Percentiles rank a stretch among this genome's conserved stretches.
Evolutionary conservation across 2,888 invertebrate species (phyloP).

Genomic region (Nomada goodeniana): DNA sequence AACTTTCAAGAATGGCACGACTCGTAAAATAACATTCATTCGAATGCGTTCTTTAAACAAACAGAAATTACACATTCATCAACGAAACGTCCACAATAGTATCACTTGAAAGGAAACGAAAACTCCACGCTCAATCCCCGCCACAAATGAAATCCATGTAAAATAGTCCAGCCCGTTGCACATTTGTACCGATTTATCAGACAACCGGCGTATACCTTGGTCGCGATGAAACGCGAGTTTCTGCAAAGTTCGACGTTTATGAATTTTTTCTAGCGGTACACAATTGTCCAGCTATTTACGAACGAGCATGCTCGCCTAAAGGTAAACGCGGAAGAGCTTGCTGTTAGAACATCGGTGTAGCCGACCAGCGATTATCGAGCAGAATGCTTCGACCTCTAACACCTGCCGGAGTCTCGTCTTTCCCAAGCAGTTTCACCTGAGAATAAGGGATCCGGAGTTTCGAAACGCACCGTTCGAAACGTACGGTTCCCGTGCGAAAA

Average conservation of each 20-base stretch:
- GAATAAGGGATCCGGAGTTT: constrained; percentile 27
- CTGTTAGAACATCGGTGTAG: constrained; percentile 39
- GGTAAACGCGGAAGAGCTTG: constrained; percentile 45
- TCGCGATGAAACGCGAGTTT: constrained; percentile 41
- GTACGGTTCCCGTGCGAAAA: constrained; percentile 20
- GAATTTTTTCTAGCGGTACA: constrained; percentile 52
- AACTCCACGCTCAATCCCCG: background rate
- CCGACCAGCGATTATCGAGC: constrained; percentile 53
- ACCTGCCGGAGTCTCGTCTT: constrained; percentile 37
- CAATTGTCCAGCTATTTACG: constrained; percentile 32
- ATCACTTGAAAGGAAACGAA: background rate
- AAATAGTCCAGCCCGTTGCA: too few relatives aligned
- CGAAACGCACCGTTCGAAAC: background rate
- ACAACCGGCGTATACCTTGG: background rate
- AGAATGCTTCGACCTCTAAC: constrained; percentile 58
- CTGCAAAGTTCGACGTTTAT: constrained; percentile 38
- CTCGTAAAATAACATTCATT: background rate
- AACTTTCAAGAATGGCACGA: constrained; percentile 19
- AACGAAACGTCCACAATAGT: too few relatives aligned
- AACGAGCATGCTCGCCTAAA: constrained; percentile 32
- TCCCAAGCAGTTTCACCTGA: constrained; percentile 17
- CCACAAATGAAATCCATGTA: too few relatives aligned
- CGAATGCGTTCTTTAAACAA: background rate
- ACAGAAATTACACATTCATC: too few relatives aligned
- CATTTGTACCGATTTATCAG: constrained; percentile 20